These are phyloP conservation scores for Pipa parva DNA, from an alignment of 2,113 vertebrate species.

Conservation along the genomic window DNA sequence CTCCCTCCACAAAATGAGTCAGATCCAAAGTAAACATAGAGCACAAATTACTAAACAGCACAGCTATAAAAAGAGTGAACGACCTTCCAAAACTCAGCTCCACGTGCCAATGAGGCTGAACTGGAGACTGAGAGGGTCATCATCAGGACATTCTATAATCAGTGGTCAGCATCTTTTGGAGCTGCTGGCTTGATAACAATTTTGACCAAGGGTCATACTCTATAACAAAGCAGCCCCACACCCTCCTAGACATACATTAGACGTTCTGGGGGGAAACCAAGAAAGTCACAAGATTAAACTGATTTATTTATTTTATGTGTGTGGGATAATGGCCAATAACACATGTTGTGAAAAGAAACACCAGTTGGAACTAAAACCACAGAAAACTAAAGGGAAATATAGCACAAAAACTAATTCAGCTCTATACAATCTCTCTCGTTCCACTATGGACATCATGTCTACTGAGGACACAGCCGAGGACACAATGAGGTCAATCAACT, in stretches of 20 bases:
- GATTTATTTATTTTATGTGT: constrained; percentile 32
- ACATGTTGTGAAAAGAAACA: constrained; percentile 15
- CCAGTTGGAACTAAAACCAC: constrained; percentile 1
- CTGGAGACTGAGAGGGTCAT: neutral
- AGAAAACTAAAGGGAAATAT: neutral
- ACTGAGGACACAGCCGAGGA: no score
- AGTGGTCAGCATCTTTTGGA: neutral
- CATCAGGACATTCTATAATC: neutral
- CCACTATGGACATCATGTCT: no score
- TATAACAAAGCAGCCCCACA: neutral
- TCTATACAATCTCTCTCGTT: neutral
- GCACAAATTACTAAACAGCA: constrained; percentile 31
- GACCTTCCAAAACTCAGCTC: constrained; percentile 9
- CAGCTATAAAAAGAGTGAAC: constrained; percentile 25
- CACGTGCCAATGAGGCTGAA: constrained; percentile 19
- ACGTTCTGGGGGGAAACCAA: neutral
- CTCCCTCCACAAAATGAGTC: constrained; percentile 11
- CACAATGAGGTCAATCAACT: no score
- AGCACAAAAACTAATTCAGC: constrained; percentile 16
- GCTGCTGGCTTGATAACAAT: neutral
- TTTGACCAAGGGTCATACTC: neutral
- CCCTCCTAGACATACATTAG: neutral
- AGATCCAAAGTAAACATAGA: constrained; percentile 25
- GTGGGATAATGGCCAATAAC: constrained; percentile 22
- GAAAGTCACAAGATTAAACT: constrained; percentile 8